phyloP scores from a whole-genome alignment of 2,797 vertebrate species.

The Bucorvus abyssinicus region DNA sequence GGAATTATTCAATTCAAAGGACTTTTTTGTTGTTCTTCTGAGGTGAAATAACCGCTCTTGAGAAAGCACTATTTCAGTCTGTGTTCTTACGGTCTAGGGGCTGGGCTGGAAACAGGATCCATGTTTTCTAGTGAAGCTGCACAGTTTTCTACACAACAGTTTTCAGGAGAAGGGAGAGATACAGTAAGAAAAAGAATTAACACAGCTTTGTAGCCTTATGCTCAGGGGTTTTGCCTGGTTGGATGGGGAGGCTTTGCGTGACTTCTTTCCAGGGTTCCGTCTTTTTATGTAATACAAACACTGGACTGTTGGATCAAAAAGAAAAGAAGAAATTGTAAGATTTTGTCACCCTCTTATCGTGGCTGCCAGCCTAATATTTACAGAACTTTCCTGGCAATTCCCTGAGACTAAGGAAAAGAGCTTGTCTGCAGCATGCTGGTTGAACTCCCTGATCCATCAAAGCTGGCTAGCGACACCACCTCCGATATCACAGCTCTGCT shows the following conservation, averaged over 20 bases:
- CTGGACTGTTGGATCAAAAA: neutral
- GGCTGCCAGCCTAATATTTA: neutral
- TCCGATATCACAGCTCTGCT: neutral
- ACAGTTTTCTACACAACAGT: neutral
- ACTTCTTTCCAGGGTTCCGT: neutral
- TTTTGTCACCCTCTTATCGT: neutral
- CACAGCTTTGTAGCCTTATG: neutral
- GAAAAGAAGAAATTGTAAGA: fast-evolving
- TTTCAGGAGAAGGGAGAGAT: neutral
- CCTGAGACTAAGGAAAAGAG: neutral
- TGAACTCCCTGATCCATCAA: neutral
- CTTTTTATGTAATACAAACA: neutral
- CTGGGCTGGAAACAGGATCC: neutral
- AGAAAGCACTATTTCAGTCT: neutral
- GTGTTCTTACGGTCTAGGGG: neutral
- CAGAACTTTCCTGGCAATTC: neutral
- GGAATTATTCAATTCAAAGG: neutral
- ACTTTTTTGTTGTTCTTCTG: neutral
- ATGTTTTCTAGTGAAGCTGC: neutral
- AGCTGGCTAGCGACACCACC: neutral
- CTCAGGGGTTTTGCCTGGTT: neutral
- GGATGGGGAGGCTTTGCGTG: neutral
- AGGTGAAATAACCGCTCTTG: neutral
- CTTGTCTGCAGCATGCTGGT: fast-evolving
- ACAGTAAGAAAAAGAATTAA: neutral